Evolutionary conservation across 2,888 invertebrate genomes (phyloP).

Genomic region (Conops quadrifasciatus): DNA sequence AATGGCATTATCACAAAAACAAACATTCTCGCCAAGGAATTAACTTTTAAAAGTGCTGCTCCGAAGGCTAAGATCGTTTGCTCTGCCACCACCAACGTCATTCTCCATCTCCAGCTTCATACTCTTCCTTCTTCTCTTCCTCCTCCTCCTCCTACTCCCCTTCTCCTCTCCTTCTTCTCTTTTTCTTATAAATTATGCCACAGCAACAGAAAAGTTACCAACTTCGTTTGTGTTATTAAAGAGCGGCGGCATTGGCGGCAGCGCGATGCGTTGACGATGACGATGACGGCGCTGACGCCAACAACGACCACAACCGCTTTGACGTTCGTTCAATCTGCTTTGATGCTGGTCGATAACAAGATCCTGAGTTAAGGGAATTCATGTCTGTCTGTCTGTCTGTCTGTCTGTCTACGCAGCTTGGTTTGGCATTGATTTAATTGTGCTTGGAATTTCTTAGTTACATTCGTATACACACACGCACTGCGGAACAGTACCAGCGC

Average conservation of each 20-base stretch:
- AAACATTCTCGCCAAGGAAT: conserved; percentile 29
- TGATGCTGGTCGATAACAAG: conserved; percentile 15
- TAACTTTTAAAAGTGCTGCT: conserved; percentile 8
- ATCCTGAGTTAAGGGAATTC: conserved; percentile 25
- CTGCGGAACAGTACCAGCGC: not conserved
- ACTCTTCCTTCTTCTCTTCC: too few relatives aligned
- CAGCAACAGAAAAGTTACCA: not conserved
- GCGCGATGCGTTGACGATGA: not conserved
- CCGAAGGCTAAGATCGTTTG: not conserved
- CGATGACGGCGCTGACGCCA: not conserved
- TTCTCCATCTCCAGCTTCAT: too few relatives aligned
- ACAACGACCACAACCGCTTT: not conserved
- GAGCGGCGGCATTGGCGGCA: too few relatives aligned
- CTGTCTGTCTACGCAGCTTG: conserved; percentile 17
- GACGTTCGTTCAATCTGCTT: not conserved
- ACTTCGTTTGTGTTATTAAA: too few relatives aligned
- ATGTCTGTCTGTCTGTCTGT: too few relatives aligned
- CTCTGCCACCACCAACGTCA: too few relatives aligned
- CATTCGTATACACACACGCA: not conserved
- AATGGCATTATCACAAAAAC: conserved; percentile 32
- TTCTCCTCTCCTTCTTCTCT: not conserved
- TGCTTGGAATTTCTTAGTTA: conserved; percentile 24
- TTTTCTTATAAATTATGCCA: conserved; percentile 1
- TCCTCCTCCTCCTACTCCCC: too few relatives aligned
- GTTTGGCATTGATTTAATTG: conserved; percentile 27